Conservation (phyloP, 2,888 invertebrate species). For the Gastrophysa polygoni region DNA sequence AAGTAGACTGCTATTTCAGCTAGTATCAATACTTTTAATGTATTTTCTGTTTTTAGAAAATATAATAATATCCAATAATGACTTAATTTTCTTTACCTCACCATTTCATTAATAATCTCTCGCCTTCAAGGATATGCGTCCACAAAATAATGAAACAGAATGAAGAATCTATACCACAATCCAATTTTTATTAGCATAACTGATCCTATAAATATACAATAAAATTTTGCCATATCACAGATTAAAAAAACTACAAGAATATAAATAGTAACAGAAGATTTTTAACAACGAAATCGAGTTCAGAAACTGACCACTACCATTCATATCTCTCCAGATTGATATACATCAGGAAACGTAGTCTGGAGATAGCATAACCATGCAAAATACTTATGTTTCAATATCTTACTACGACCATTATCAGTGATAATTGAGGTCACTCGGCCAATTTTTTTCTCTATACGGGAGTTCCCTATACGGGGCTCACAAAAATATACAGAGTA, state of each 20-base stretch:
- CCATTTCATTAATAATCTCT: not conserved
- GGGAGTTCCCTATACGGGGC: too few relatives aligned
- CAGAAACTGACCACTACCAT: not conserved
- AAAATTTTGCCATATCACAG: conserved; percentile 33
- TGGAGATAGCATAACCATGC: too few relatives aligned
- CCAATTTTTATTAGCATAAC: conserved; percentile 23
- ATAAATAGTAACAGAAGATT: not conserved
- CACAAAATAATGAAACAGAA: too few relatives aligned
- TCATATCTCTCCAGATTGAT: too few relatives aligned
- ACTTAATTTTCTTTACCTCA: not conserved
- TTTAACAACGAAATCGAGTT: not conserved
- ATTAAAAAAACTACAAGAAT: conserved; percentile 26
- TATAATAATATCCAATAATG: conserved; percentile 25
- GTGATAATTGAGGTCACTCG: too few relatives aligned
- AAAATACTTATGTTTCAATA: too few relatives aligned
- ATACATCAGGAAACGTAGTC: too few relatives aligned
- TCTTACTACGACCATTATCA: too few relatives aligned
- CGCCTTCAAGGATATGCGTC: too few relatives aligned
- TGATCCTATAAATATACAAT: conserved; percentile 20
- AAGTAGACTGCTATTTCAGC: conserved; percentile 9
- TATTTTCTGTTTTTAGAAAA: conserved; percentile 31
- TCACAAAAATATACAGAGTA: too few relatives aligned
- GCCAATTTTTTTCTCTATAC: too few relatives aligned
- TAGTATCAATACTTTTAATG: conserved; percentile 21
- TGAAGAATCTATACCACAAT: not conserved